A percentile compares a stretch with the other conserved stretches of the same genome.
These are phyloP conservation scores for Heterotis niloticus DNA, from an alignment of 2,113 vertebrate species.

Conservation along the genomic window DNA sequence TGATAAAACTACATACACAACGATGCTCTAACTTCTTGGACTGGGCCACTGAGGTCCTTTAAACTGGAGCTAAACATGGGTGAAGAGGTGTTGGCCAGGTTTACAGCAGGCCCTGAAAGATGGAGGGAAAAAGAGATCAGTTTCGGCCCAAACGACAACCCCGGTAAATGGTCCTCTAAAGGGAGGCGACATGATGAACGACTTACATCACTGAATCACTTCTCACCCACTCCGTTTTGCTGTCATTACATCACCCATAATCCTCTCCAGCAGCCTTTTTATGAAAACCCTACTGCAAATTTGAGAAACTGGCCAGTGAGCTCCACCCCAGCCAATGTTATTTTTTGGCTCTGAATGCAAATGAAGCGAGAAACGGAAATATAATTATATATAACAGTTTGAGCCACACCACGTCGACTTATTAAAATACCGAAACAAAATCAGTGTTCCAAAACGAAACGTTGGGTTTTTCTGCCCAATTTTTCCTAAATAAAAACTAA, in stretches of 20 bases:
- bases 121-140: conserved; percentile 22
- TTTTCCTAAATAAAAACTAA: too few species aligned
- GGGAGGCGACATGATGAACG: conserved; percentile 44
- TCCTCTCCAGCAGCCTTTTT: conserved; percentile 41
- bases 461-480: too few species aligned
- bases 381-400: too few species aligned
- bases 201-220: conserved; percentile 37
- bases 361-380: too few species aligned
- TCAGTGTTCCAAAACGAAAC: too few species aligned
- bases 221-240: conserved; percentile 41
- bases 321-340: not conserved
- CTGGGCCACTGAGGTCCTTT: not conserved
- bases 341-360: too few species aligned
- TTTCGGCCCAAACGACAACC: conserved; percentile 28
- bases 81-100: not conserved
- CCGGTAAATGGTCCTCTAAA: conserved; percentile 27
- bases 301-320: not conserved
- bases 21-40: too few species aligned
- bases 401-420: too few species aligned
- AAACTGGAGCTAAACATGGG: not conserved
- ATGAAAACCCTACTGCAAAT: not conserved
- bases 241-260: conserved; percentile 37
- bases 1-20: too few species aligned
- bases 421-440: too few species aligned
- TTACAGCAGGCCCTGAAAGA: too few species aligned